Conservation (phyloP, 1,140 invertebrate species). For the Contarinia nasturtii region DNA sequence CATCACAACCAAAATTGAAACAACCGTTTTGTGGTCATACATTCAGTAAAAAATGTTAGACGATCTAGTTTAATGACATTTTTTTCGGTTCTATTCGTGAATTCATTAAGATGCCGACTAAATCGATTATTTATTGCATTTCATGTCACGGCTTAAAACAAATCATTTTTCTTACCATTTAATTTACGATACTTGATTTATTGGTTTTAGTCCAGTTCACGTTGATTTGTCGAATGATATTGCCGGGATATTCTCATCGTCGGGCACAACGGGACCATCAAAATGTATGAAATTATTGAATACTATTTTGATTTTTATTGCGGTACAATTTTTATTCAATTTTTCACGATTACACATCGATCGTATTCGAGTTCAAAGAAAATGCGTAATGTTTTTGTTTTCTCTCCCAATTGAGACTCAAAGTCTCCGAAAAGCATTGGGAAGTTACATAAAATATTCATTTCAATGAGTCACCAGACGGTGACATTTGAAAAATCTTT, state of each 20-base stretch:
- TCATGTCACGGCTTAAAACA: not conserved
- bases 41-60: no score
- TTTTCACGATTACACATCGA: not conserved
- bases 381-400: not conserved
- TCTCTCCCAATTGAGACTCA: no score
- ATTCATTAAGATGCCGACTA: not conserved
- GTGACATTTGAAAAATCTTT: no score
- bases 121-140: no score
- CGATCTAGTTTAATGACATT: not conserved
- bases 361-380: not conserved
- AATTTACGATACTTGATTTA: no score
- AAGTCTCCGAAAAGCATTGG: no score
- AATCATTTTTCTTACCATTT: not conserved
- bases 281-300: slow-evolving; percentile 51
- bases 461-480: no score
- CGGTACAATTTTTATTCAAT: not conserved
- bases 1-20: no score
- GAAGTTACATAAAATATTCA: no score
- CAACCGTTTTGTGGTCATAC: no score
- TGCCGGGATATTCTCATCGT: slow-evolving; percentile 29
- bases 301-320: not conserved
- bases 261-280: slow-evolving; percentile 56
- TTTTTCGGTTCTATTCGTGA: not conserved
- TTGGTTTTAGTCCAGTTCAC: not conserved
- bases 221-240: not conserved